phyloP scores from a whole-genome alignment of 1,140 invertebrate species.

The Drosophila quadrilineata region DNA sequence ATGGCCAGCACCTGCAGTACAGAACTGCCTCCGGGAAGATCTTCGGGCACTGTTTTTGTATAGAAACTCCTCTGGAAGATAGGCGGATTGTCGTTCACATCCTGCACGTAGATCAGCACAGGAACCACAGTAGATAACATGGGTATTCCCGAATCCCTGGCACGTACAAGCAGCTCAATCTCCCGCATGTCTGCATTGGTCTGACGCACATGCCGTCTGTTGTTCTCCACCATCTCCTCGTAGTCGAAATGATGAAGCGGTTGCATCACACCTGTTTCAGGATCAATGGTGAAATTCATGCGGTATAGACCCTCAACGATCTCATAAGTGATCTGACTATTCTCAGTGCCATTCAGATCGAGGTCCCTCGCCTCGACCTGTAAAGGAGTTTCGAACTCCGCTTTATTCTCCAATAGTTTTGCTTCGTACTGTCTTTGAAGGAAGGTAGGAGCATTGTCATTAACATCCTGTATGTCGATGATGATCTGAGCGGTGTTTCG shows the following conservation, averaged over 20 bases:
- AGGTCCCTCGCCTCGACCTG: constrained; percentile 91
- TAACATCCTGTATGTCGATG: constrained; percentile 93
- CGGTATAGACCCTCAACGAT: constrained; percentile 88
- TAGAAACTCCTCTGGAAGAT: constrained; percentile 89
- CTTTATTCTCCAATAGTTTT: constrained; percentile 90
- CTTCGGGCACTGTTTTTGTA: constrained; percentile 90
- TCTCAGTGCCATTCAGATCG: constrained; percentile 93
- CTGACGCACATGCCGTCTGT: constrained; percentile 10
- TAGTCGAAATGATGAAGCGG: constrained; percentile 89
- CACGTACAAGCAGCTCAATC: constrained; percentile 89
- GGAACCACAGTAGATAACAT: constrained; percentile 88
- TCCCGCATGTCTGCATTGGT: constrained; percentile 84
- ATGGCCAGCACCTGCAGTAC: constrained; percentile 90
- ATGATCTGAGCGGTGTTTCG: constrained; percentile 93
- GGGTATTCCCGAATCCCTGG: constrained; percentile 90
- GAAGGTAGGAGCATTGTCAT: constrained; percentile 93
- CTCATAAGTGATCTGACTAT: constrained; percentile 92
- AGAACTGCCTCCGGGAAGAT: constrained; percentile 89
- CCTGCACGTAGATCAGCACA: constrained; percentile 91
- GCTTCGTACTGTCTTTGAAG: constrained; percentile 92
- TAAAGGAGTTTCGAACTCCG: constrained; percentile 89
- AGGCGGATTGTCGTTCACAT: constrained; percentile 93
- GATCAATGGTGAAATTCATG: constrained; percentile 91
- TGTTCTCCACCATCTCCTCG: constrained; percentile 84
- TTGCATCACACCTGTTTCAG: constrained; percentile 86